Evolutionary conservation across 2,888 invertebrate species (phyloP).

Genomic region (Schizaphis graminum): DNA sequence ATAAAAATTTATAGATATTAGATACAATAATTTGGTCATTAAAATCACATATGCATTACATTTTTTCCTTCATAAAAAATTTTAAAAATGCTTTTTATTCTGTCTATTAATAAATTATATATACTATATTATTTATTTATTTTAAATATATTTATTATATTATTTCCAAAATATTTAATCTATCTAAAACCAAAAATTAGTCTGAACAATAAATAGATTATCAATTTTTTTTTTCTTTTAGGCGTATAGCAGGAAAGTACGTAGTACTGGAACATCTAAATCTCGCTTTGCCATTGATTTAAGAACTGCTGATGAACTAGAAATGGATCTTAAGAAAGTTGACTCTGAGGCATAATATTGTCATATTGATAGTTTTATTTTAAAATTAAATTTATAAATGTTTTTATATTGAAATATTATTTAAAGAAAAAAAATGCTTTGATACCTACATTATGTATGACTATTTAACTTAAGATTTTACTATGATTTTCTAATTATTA

Average conservation of each 20-base stretch:
- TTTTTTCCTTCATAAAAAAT: background rate
- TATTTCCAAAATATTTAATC: background rate
- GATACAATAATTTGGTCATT: background rate
- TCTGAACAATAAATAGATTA: background rate
- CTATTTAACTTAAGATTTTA: background rate
- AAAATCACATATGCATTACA: background rate
- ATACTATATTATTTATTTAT: background rate
- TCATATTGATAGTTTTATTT: background rate
- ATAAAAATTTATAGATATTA: background rate
- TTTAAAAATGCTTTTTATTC: background rate
- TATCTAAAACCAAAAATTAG: background rate
- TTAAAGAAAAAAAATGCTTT: background rate
- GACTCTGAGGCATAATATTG: constrained; percentile 82
- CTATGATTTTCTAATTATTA: background rate
- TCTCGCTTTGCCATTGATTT: constrained; percentile 83
- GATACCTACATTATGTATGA: background rate
- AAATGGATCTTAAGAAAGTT: constrained; percentile 77
- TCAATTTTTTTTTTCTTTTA: constrained; percentile 8
- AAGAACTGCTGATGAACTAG: constrained; percentile 86
- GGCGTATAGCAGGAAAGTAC: constrained; percentile 66
- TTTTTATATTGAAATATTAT: background rate
- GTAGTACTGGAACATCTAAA: constrained; percentile 49
- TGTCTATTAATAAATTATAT: background rate
- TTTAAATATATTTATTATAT: too few relatives aligned
- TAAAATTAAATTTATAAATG: background rate